Conservation (phyloP, 2,113 vertebrate species). For the Choloepus hoffmanni region DNA sequence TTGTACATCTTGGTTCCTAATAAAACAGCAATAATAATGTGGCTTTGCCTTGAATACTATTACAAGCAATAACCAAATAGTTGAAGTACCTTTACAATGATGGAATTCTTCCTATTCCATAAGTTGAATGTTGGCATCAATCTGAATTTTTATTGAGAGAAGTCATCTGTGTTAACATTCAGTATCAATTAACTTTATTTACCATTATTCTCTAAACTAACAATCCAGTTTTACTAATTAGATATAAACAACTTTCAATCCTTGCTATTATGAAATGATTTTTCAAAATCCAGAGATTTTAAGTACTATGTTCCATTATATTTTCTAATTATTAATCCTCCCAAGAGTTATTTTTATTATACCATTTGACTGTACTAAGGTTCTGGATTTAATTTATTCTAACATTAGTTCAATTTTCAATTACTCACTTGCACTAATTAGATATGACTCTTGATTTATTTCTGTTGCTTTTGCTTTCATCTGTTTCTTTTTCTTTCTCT, state of each 20-base stretch:
- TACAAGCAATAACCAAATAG: conserved; percentile 30
- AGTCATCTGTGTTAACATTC: background rate
- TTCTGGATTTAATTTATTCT: conserved; percentile 62
- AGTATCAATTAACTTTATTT: background rate
- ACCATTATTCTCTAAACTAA: background rate
- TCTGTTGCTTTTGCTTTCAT: conserved; percentile 66
- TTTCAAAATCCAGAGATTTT: conserved; percentile 7
- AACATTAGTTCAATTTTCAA: conserved; percentile 74
- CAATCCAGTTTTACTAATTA: background rate
- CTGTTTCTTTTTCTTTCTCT: conserved; percentile 52
- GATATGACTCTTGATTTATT: conserved; percentile 72
- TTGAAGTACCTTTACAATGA: background rate
- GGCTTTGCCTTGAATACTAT: background rate
- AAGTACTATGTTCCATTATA: background rate
- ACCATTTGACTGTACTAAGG: conserved; percentile 10
- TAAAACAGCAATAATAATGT: background rate
- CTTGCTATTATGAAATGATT: background rate
- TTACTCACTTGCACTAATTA: conserved; percentile 74
- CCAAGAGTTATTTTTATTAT: background rate
- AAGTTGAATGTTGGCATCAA: background rate
- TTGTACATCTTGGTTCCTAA: background rate
- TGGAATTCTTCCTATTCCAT: background rate
- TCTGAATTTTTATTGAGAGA: conserved; percentile 40
- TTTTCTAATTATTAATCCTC: background rate
- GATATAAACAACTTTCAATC: background rate